Conservation (phyloP, 2,113 vertebrate species). For the Sapajus apella region DNA sequence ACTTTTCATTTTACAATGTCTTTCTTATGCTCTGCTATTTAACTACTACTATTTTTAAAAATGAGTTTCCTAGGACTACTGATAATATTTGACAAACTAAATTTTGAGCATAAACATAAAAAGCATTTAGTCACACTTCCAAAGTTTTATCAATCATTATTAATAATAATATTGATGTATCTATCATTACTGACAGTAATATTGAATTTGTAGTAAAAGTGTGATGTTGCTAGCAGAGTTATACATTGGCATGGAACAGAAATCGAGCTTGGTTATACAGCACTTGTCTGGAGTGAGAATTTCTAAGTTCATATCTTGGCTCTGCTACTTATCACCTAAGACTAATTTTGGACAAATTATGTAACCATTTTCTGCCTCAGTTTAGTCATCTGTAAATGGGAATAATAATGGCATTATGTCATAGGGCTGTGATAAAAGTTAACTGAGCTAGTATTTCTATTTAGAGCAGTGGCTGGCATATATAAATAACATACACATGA, state of each 20-base stretch:
- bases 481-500: background rate
- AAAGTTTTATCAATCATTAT: background rate
- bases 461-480: background rate
- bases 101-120: constrained; percentile 10
- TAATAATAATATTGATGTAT: constrained; percentile 1
- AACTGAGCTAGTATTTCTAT: background rate
- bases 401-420: background rate
- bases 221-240: background rate
- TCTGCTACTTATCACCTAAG: background rate
- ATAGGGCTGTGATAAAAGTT: background rate
- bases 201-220: constrained; percentile 2
- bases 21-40: background rate
- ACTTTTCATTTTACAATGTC: constrained; percentile 28
- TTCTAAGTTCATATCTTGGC: background rate
- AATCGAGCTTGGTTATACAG: background rate
- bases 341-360: background rate
- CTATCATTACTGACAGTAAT: background rate
- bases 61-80: background rate
- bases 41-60: background rate
- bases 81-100: constrained; percentile 19
- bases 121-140: background rate
- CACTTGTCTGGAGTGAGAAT: background rate
- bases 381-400: background rate
- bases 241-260: background rate
- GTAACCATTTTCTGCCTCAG: background rate